Evolutionary conservation across 2,888 invertebrate genomes (phyloP).

Genomic region (Latrodectus elegans): DNA sequence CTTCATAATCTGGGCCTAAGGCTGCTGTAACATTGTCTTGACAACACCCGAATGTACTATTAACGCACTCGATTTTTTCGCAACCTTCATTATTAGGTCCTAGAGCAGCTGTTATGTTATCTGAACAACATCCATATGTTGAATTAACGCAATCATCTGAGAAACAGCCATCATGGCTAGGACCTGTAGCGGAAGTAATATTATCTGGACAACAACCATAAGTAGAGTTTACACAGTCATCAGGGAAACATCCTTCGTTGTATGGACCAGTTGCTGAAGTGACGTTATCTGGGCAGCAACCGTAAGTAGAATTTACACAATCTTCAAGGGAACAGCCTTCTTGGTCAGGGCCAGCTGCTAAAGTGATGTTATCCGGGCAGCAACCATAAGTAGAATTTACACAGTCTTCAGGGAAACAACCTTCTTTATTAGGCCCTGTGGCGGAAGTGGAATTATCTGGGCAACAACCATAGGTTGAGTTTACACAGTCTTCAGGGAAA

Average conservation of each 20-base stretch:
- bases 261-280: constrained; percentile 79
- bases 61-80: constrained; percentile 16
- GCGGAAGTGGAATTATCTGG: constrained; percentile 87
- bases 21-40: constrained; percentile 81
- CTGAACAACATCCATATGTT: constrained; percentile 80
- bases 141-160: constrained; percentile 79
- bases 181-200: constrained; percentile 88
- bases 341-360: constrained; percentile 71
- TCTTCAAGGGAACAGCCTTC: constrained; percentile 71
- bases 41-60: constrained; percentile 80
- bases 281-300: constrained; percentile 82
- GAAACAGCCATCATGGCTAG: constrained; percentile 73
- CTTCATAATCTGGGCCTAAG: constrained; percentile 83
- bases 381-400: constrained; percentile 80
- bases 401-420: constrained; percentile 68
- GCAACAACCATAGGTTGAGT: constrained; percentile 83
- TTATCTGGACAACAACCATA: constrained; percentile 86
- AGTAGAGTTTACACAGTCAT: constrained; percentile 75
- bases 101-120: constrained; percentile 63
- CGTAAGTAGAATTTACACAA: constrained; percentile 70
- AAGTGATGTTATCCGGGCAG: constrained; percentile 85
- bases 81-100: constrained; percentile 65
- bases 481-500: constrained; percentile 36
- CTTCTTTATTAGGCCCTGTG: constrained; percentile 78
- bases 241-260: constrained; percentile 71